Evolutionary conservation across 2,797 vertebrate genomes (phyloP).

Genomic region (Girardinus metallicus): DNA sequence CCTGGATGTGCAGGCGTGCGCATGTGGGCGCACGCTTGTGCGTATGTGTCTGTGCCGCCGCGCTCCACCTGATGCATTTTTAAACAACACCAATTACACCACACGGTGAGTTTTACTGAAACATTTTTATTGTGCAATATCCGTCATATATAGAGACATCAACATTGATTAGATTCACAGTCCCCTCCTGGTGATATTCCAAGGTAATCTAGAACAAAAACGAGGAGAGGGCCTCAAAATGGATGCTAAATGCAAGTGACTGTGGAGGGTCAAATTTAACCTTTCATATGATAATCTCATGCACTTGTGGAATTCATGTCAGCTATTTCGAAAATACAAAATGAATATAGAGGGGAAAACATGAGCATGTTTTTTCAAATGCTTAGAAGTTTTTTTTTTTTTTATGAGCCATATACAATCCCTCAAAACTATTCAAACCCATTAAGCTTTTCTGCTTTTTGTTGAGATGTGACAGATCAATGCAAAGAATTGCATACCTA

Average conservation of each 20-base stretch:
- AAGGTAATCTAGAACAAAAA: slow-evolving; percentile 71
- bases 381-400: background rate
- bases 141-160: slow-evolving; percentile 79
- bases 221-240: slow-evolving; percentile 57
- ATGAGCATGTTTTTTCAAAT: slow-evolving; percentile 13
- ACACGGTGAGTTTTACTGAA: slow-evolving; percentile 79
- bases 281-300: slow-evolving; percentile 74
- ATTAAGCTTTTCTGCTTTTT: background rate
- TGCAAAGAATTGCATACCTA: background rate
- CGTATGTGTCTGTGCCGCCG: slow-evolving; percentile 37
- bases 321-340: slow-evolving; percentile 46
- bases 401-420: background rate
- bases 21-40: slow-evolving; percentile 13
- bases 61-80: slow-evolving; percentile 81
- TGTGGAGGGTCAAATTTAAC: slow-evolving; percentile 73
- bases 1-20: slow-evolving; percentile 59
- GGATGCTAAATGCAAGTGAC: slow-evolving; percentile 72
- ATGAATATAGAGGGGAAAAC: slow-evolving; percentile 29
- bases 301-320: slow-evolving; percentile 47
- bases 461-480: background rate
- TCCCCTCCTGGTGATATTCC: slow-evolving; percentile 70
- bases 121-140: slow-evolving; percentile 85
- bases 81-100: slow-evolving; percentile 84
- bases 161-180: slow-evolving; percentile 80
- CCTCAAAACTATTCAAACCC: background rate